Percentiles rank a stretch among this genome's conserved stretches.
Conservation (phyloP, 2,888 invertebrate genomes). For the Chloromyia formosa region DNA sequence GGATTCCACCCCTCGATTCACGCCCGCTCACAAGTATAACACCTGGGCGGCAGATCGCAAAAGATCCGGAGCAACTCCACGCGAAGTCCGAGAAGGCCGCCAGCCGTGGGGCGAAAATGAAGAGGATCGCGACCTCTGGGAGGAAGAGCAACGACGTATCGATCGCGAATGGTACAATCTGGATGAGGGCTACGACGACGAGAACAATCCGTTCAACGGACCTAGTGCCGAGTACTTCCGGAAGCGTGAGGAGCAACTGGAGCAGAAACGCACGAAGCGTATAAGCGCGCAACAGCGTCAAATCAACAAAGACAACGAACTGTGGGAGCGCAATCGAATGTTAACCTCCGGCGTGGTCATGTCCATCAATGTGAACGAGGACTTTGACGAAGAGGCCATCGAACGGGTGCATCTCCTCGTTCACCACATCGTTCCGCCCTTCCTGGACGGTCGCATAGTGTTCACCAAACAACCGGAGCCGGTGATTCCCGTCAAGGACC, state of each 20-base stretch:
- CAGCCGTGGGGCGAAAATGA: slow-evolving; percentile 70
- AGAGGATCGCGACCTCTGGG: slow-evolving; percentile 84
- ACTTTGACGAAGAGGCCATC: slow-evolving; percentile 94
- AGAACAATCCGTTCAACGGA: slow-evolving; percentile 90
- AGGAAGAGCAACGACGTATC: slow-evolving; percentile 86
- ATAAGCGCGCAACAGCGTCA: slow-evolving; percentile 96
- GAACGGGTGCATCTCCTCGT: slow-evolving; percentile 95
- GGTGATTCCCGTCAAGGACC: slow-evolving; percentile 94
- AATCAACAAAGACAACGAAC: slow-evolving; percentile 97
- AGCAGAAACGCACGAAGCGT: slow-evolving; percentile 87
- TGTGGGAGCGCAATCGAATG: slow-evolving; percentile 99
- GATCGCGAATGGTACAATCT: slow-evolving; percentile 98
- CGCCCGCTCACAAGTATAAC: slow-evolving; percentile 85
- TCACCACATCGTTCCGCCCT: slow-evolving; percentile 98
- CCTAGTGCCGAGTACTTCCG: slow-evolving; percentile 91
- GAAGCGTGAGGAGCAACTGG: slow-evolving; percentile 92
- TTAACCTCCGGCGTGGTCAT: slow-evolving; percentile 93
- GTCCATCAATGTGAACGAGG: slow-evolving; percentile 86
- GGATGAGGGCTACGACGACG: slow-evolving; percentile 93
- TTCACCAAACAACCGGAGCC: slow-evolving; percentile 99
- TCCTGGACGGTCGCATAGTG: slow-evolving; percentile 97
- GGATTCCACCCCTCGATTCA: slow-evolving; percentile 81
- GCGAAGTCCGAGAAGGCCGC: slow-evolving; percentile 58
- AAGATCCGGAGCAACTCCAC: slow-evolving; percentile 73
- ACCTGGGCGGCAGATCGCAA: slow-evolving; percentile 77